Percentiles rank a stretch among this genome's conserved stretches.
Conservation (phyloP, 2,888 invertebrate genomes). For the Argynnis bischoffii region DNA sequence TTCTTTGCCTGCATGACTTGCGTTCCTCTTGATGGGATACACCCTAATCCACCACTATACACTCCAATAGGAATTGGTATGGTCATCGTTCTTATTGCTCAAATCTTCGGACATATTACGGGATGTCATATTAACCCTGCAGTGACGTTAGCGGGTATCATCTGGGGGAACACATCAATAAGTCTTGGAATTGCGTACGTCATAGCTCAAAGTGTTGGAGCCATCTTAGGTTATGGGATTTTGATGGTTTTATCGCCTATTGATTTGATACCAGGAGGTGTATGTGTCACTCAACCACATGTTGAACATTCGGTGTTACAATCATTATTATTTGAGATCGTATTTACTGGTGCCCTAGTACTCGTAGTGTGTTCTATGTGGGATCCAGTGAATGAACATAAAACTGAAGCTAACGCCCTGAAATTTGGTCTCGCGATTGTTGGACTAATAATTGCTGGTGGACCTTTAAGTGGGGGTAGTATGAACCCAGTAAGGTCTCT, state of each 20-base stretch:
- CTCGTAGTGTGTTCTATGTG: constrained; percentile 86
- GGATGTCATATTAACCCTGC: constrained; percentile 90
- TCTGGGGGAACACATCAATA: constrained; percentile 80
- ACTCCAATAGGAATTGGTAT: constrained; percentile 85
- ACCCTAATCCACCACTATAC: constrained; percentile 71
- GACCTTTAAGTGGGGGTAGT: constrained; percentile 86
- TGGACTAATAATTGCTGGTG: constrained; percentile 85
- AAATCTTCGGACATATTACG: constrained; percentile 89
- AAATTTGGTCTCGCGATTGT: constrained; percentile 86
- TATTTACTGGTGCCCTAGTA: constrained; percentile 84
- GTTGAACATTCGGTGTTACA: constrained; percentile 70
- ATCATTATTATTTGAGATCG: constrained; percentile 83
- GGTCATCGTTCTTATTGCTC: constrained; percentile 85
- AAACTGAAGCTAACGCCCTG: constrained; percentile 84
- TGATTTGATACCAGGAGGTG: constrained; percentile 54
- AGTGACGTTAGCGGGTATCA: constrained; percentile 85
- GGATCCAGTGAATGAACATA: constrained; percentile 86
- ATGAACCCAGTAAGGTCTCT: constrained; percentile 88
- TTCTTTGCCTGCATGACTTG: constrained; percentile 89
- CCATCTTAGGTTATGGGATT: constrained; percentile 85
- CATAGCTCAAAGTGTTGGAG: constrained; percentile 85
- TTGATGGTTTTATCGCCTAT: constrained; percentile 76
- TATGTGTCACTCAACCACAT: constrained; percentile 85
- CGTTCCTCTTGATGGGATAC: constrained; percentile 68
- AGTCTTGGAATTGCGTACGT: constrained; percentile 83